phyloP scores from a whole-genome alignment of 2,113 vertebrate species.

The Petroica traversi region DNA sequence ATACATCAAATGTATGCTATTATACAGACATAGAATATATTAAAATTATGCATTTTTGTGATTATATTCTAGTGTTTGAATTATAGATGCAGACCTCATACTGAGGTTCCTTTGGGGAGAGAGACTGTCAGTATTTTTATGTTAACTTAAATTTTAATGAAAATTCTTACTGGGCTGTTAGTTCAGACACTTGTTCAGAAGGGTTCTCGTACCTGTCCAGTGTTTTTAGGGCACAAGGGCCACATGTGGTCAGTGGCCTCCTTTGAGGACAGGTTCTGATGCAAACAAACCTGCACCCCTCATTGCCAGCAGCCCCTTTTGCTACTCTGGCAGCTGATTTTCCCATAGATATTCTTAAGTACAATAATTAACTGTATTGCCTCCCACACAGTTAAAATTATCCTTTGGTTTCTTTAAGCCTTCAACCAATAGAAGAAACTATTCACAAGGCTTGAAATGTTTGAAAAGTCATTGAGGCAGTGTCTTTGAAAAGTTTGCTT shows the following conservation, averaged over 20 bases:
- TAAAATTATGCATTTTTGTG: not conserved
- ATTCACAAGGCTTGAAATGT: not conserved
- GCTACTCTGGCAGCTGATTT: not conserved
- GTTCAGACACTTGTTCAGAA: not conserved
- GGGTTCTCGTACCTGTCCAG: not conserved
- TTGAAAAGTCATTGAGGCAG: not conserved
- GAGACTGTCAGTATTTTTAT: not conserved
- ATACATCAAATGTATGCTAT: not conserved
- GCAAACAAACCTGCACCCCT: not conserved
- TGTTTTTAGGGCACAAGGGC: not conserved
- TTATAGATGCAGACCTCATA: not conserved
- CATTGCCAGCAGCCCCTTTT: not conserved
- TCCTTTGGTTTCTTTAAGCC: not conserved
- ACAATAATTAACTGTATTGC: not conserved
- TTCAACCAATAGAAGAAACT: not conserved
- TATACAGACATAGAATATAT: not conserved
- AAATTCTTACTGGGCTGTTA: not conserved
- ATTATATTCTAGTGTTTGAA: not conserved
- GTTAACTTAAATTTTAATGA: not conserved
- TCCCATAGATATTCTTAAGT: not conserved
- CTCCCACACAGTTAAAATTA: not conserved
- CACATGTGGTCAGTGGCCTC: not conserved
- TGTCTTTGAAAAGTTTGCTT: not conserved
- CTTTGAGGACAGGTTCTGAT: not conserved
- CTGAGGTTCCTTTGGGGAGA: not conserved